Percentiles rank a stretch among this genome's conserved stretches.
These are phyloP conservation scores for Euura lappo DNA, from an alignment of 1,140 invertebrate genomes.

Conservation along the genomic window DNA sequence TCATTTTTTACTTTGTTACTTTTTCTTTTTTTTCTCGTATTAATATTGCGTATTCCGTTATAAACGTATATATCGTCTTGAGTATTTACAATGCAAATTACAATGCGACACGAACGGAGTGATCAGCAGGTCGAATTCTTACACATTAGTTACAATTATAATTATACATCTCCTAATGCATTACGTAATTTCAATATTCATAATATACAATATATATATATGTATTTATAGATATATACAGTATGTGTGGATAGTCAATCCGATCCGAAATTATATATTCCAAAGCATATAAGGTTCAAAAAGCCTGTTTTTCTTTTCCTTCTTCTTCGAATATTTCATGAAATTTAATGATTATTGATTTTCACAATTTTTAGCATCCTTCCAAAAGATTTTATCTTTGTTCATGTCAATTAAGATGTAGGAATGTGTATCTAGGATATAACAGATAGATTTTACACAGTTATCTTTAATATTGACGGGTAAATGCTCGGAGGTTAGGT, in stretches of 20 bases:
- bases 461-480: background rate
- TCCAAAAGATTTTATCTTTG: no score
- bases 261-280: no score
- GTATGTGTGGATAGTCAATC: no score
- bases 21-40: background rate
- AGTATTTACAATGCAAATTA: slow-evolving; percentile 54
- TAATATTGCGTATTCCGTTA: slow-evolving; percentile 1
- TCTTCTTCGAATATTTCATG: background rate
- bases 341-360: no score
- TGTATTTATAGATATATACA: background rate
- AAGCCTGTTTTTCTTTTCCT: background rate
- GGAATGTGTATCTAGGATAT: no score
- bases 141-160: background rate
- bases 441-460: no score
- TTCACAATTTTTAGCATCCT: no score
- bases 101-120: slow-evolving; percentile 44
- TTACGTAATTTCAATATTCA: no score
- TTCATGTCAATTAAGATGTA: no score
- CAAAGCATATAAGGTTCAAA: no score
- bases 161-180: no score
- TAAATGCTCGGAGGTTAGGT: background rate
- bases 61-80: slow-evolving; percentile 19
- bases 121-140: slow-evolving; percentile 47
- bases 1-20: background rate
- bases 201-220: no score